Evolutionary conservation across 2,888 invertebrate genomes (phyloP).

Genomic region (Hesperia comma): DNA sequence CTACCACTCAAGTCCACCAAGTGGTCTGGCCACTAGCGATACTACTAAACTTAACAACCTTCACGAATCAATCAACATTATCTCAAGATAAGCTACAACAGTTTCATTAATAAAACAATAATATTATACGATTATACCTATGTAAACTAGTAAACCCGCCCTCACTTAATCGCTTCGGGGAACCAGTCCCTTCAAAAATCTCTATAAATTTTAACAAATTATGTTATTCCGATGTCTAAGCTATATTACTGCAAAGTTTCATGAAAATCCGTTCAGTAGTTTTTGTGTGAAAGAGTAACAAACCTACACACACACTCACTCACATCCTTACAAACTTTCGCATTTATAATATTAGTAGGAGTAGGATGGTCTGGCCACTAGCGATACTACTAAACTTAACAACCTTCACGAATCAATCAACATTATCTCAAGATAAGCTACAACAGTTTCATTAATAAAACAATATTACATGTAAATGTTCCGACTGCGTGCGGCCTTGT

Average conservation of each 20-base stretch:
- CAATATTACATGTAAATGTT: background rate
- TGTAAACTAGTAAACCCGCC: too few relatives aligned
- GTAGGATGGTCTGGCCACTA: background rate
- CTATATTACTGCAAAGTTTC: too few relatives aligned
- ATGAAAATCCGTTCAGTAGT: too few relatives aligned
- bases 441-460: conserved; percentile 1
- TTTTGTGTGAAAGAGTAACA: too few relatives aligned
- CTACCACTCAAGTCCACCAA: background rate
- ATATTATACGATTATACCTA: too few relatives aligned
- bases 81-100: background rate
- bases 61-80: background rate
- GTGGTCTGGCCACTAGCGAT: background rate
- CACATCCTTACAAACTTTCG: too few relatives aligned
- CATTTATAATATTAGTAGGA: too few relatives aligned
- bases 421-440: background rate
- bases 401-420: background rate
- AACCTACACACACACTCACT: too few relatives aligned
- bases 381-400: background rate
- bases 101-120: conserved; percentile 10
- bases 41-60: background rate
- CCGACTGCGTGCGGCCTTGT: background rate
- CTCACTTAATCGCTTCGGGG: too few relatives aligned
- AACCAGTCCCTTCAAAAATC: too few relatives aligned
- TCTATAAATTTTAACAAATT: too few relatives aligned
- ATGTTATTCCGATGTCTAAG: too few relatives aligned